Evolutionary conservation across 1,140 invertebrate species (phyloP).

Genomic region (Cardiocondyla obscurior): DNA sequence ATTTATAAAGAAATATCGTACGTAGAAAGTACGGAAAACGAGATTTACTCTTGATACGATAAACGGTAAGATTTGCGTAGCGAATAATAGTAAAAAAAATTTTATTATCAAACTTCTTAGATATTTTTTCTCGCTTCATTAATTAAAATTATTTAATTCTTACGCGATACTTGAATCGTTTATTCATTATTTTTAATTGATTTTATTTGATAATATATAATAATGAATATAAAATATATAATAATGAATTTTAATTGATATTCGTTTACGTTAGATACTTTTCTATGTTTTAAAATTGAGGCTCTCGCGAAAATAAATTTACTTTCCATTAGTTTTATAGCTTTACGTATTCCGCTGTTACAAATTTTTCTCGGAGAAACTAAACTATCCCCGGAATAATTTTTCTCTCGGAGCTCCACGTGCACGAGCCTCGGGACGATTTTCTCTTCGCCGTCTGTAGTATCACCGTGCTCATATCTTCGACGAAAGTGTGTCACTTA

Average conservation of each 20-base stretch:
- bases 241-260: background rate
- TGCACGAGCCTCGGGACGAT: slow-evolving; percentile 11
- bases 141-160: too few species aligned
- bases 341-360: background rate
- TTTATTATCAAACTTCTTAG: background rate
- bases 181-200: too few species aligned
- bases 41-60: background rate
- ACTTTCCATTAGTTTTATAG: background rate
- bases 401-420: slow-evolving; percentile 10
- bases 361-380: background rate
- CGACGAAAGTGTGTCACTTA: slow-evolving; percentile 46
- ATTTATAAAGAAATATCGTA: background rate
- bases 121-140: background rate
- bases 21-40: background rate
- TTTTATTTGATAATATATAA: too few species aligned
- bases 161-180: too few species aligned
- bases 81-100: background rate
- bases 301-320: slow-evolving; percentile 5
- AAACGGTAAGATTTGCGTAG: background rate
- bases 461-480: slow-evolving; percentile 16
- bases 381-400: background rate
- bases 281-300: background rate
- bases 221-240: too few species aligned
- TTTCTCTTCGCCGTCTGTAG: background rate
- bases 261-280: background rate